Evolutionary conservation across 2,888 invertebrate species (phyloP), one percentile per base, ranked within the genome.

Genomic region (Automeris io): DNA sequence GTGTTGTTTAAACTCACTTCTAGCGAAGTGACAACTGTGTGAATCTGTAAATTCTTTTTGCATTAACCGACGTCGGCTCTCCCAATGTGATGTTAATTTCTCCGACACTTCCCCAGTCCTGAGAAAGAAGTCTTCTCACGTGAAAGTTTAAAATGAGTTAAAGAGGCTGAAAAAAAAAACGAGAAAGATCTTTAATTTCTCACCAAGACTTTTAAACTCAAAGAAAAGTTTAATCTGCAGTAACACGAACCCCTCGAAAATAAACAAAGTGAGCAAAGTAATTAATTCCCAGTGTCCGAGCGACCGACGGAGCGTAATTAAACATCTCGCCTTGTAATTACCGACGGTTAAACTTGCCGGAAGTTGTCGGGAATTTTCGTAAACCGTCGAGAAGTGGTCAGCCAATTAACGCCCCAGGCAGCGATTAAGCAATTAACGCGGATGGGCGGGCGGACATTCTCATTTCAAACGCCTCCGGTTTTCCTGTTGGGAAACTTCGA

Each of bases 281-380:
- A 85, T 85, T 85, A 85, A 85, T 80, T 72, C 74, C 54, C 50
- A 66, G 66, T 68, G 81, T 74, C 77, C 76, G 68, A 61, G 49
- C 65, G 65, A 46, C 60, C 71, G 67, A 59, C 70, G 62, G 62
- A 59, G 65, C 74, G 69, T 83, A 86, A 86, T 86, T 86, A 86
- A 82, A 73, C 82, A 83, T 79, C 75, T 74, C 79, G 77, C 78
- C 82, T 76, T 83, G 81, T 86, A 83, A 86, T 86, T 85, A 85
- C 74, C 54, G 61, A 54, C 58, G 57, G 57, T 76, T 68, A 70
- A 74, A 70, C 59, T 70, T 70, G 74, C 65, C 67, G 72, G 68
- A 69, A 72, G 63, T 70, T 69, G 67, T 65, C 65, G 67, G 63
- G 61, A 63, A 54, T 70, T 67, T 62, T 64, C 72, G 62, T 61